Evolutionary conservation across 2,888 invertebrate genomes (phyloP).

Genomic region (Metopia argyrocephala): DNA sequence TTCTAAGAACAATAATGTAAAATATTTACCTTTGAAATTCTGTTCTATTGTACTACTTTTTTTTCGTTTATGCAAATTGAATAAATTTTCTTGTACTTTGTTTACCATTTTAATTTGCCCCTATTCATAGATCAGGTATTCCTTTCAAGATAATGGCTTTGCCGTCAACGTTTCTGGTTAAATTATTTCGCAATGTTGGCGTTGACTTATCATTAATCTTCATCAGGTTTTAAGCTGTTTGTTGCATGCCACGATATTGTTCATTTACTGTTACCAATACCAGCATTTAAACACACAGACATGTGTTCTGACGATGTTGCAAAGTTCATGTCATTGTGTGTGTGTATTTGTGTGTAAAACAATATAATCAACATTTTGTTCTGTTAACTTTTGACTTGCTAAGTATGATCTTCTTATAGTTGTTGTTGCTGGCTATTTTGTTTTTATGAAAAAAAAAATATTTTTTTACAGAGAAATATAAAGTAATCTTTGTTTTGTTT

Average conservation of each 20-base stretch:
- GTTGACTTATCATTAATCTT: slow-evolving; percentile 51
- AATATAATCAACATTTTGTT: slow-evolving; percentile 13
- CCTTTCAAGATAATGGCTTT: neutral
- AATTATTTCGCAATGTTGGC: neutral
- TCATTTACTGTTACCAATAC: slow-evolving; percentile 1
- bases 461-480: neutral
- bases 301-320: neutral
- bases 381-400: slow-evolving; percentile 49
- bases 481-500: slow-evolving; percentile 28
- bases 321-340: neutral
- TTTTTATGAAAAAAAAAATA: neutral
- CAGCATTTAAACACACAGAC: neutral
- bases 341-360: neutral
- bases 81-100: neutral
- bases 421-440: slow-evolving; percentile 11
- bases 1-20: too few relatives aligned
- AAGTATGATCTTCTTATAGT: slow-evolving; percentile 28
- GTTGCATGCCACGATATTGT: slow-evolving; percentile 42
- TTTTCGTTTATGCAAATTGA: neutral
- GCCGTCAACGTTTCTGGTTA: neutral
- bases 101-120: neutral
- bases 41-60: neutral
- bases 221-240: slow-evolving; percentile 46
- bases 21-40: neutral
- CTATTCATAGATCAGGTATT: neutral